phyloP scores from a whole-genome alignment of 2,797 vertebrate species.

The Helicolenus hilgendorfi region DNA sequence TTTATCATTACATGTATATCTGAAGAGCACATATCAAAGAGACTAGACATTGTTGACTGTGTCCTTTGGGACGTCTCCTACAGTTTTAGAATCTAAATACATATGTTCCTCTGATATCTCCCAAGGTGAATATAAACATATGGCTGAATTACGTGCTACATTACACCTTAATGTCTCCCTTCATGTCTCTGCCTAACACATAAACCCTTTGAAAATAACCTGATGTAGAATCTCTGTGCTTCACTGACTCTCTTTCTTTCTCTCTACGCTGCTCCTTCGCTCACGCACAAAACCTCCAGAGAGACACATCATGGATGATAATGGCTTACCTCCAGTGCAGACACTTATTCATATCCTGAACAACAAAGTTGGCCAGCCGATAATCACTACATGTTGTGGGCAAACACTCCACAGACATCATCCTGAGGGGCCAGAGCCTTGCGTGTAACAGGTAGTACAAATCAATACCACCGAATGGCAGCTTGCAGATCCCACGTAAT shows the following conservation, averaged over 20 bases:
- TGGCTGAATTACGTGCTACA: constrained; percentile 63
- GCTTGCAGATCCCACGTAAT: constrained; percentile 75
- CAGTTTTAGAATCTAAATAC: constrained; percentile 28
- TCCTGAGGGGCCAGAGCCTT: constrained; percentile 51
- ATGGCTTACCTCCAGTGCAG: constrained; percentile 53
- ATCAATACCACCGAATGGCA: constrained; percentile 81
- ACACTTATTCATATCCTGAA: constrained; percentile 55
- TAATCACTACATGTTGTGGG: constrained; percentile 71
- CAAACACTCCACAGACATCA: constrained; percentile 65
- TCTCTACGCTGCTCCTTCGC: not conserved
- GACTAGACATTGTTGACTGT: not conserved
- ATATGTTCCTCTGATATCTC: constrained; percentile 16
- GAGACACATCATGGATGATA: constrained; percentile 49
- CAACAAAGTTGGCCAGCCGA: constrained; percentile 55
- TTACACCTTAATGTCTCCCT: constrained; percentile 51
- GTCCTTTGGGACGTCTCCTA: not conserved
- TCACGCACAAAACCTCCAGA: constrained; percentile 28
- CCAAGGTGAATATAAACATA: constrained; percentile 53
- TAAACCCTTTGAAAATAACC: constrained; percentile 41
- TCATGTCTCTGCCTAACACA: constrained; percentile 13
- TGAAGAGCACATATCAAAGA: not conserved
- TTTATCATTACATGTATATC: not conserved
- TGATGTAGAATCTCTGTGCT: constrained; percentile 5
- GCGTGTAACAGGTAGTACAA: constrained; percentile 66
- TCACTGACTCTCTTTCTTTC: not conserved